A percentile compares a stretch with the other conserved stretches of the same genome.
Conservation (phyloP, 92 coral and sea anemone genomes). For the Paramuricea clavata region DNA sequence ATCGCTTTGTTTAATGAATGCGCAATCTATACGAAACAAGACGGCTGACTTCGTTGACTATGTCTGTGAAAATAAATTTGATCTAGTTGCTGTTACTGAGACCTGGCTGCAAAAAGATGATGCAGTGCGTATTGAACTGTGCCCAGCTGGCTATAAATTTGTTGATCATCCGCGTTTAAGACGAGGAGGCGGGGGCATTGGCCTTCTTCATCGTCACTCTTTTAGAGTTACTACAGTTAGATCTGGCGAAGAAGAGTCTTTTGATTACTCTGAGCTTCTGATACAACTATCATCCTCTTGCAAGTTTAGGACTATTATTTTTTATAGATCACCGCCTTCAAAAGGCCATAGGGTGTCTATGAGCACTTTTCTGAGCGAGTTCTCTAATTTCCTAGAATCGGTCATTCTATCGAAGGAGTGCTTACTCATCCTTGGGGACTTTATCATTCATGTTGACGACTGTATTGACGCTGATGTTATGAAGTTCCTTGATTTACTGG, state of each 20-base stretch:
- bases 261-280: conserved; percentile 66
- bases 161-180: conserved; percentile 46
- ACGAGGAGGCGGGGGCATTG: conserved; percentile 64
- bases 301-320: conserved; percentile 42
- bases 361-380: conserved; percentile 44
- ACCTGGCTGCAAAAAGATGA: conserved; percentile 71
- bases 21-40: conserved; percentile 62
- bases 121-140: conserved; percentile 59
- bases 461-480: conserved; percentile 27
- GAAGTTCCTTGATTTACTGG: no score
- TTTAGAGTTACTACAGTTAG: conserved; percentile 23
- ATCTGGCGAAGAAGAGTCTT: conserved; percentile 54
- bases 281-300: conserved; percentile 42
- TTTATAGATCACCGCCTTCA: conserved; percentile 67
- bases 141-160: conserved; percentile 62
- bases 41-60: conserved; percentile 60
- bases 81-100: no score
- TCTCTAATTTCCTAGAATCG: no score
- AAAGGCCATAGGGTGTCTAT: conserved; percentile 59
- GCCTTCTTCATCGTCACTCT: conserved; percentile 45
- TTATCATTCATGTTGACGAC: conserved; percentile 48
- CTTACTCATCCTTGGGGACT: conserved; percentile 61
- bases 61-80: no score
- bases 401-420: no score
- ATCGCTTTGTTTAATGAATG: conserved; percentile 54